Percentiles rank a stretch among this genome's conserved stretches.
Conservation (phyloP, 2,113 vertebrate species). For the Pelecanus crispus region DNA sequence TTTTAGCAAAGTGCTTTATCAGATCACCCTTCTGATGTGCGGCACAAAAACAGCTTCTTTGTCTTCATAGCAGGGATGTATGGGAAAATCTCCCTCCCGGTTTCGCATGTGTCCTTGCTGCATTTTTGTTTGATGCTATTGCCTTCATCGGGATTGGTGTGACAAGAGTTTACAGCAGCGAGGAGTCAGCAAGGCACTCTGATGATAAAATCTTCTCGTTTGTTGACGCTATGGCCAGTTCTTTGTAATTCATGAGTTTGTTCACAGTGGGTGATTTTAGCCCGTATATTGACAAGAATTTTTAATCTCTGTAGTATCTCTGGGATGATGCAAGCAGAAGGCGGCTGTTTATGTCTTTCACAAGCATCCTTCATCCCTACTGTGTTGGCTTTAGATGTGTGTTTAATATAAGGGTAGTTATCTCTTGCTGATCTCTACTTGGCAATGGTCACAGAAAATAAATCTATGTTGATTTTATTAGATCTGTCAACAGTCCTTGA, state of each 20-base stretch:
- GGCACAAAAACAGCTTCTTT: neutral
- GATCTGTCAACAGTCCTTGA: slow-evolving; percentile 62
- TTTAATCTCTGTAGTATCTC: slow-evolving; percentile 36
- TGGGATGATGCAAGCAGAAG: slow-evolving; percentile 46
- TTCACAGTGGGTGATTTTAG: slow-evolving; percentile 45
- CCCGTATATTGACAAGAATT: neutral
- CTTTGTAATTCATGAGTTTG: slow-evolving; percentile 56
- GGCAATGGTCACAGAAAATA: slow-evolving; percentile 45
- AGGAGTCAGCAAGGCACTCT: slow-evolving; percentile 10
- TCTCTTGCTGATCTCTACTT: slow-evolving; percentile 47
- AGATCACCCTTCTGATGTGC: neutral
- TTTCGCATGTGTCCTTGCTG: slow-evolving; percentile 22
- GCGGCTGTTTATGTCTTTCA: slow-evolving; percentile 19
- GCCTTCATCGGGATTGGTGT: neutral
- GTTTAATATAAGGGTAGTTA: slow-evolving; percentile 33
- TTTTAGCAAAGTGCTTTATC: slow-evolving; percentile 40
- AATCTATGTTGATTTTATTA: slow-evolving; percentile 59
- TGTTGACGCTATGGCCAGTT: neutral
- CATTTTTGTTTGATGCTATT: slow-evolving; percentile 8
- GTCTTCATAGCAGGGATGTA: neutral
- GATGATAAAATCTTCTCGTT: slow-evolving; percentile 47
- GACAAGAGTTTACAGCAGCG: slow-evolving; percentile 4
- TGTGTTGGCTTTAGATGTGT: slow-evolving; percentile 36
- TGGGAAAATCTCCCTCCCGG: neutral
- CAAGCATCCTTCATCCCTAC: slow-evolving; percentile 46